Base-by-base conservation (phyloP, 2,113 vertebrate species). In the Rhipidura dahli region DNA sequence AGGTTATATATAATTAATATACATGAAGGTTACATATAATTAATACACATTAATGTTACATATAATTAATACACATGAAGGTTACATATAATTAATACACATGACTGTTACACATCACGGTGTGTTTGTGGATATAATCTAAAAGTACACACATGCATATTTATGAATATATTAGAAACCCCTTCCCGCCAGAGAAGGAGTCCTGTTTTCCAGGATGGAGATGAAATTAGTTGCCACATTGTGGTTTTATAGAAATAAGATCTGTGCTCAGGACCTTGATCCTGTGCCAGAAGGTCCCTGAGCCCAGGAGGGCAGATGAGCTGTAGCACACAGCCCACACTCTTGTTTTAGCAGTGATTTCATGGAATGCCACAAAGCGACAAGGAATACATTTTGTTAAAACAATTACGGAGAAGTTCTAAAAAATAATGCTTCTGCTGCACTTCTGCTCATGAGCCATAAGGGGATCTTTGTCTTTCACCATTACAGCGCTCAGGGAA, bases 401-500 rank as follows among this genome's bases (percentile, higher is more conserved):
- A 96, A 87, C 42, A 91, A 45, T 68, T 69, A 59, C 44, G 51
- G 69, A 88, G 42, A 37, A 71, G 60, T 93, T 91, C 64, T 95
- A 71, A 73, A 91, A 90, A 85, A 89, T 87, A 94, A 79, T 73
- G 89, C 90, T 95, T 83, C 83, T 51, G 47, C 68, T 73, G 40
- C 53, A 45, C 12, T 97, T 93, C 68, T 81, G 51, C 83, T 94
- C 66, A 30, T 4, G 64, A 96, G 76, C 75, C 89, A 78, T 90
- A 69, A 87, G 88, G 83, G 81, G 82, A 69, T 91, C 90, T 96
- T 95, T 90, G 90, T 95, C 70, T 73, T 78, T 89, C 61, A 90
- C 42, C 73, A 59, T 42, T 81, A 76, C 87, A 68, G 77, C 12
- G 76, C 83, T 90, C 65, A 61, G 89, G 64, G 78, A 91, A 95